Evolutionary conservation across 1,140 invertebrate species (phyloP).

Genomic region (Philaenus spumarius): DNA sequence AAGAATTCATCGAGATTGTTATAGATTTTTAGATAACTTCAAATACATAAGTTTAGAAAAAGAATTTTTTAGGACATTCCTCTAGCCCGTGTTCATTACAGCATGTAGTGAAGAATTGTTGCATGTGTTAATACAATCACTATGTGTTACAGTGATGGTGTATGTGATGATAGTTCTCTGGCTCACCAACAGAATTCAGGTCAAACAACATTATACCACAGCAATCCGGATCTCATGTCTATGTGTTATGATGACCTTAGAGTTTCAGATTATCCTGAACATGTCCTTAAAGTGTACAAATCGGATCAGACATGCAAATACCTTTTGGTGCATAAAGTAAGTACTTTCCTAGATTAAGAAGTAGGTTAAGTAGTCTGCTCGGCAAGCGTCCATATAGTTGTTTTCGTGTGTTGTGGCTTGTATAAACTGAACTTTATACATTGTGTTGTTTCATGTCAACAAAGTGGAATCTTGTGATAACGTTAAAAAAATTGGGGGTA

Average conservation of each 20-base stretch:
- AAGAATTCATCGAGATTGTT: too few species aligned
- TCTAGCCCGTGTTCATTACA: too few species aligned
- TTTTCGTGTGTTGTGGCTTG: too few species aligned
- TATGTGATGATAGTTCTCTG: conserved; percentile 31
- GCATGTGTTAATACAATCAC: not conserved
- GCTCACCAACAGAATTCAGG: conserved; percentile 9
- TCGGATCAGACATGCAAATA: conserved; percentile 97
- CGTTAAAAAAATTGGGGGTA: too few species aligned
- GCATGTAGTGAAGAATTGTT: not conserved
- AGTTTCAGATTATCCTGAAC: conserved; percentile 85
- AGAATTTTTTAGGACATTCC: too few species aligned
- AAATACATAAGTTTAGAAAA: too few species aligned
- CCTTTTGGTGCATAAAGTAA: conserved; percentile 84
- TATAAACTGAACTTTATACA: too few species aligned
- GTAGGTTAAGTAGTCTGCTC: too few species aligned
- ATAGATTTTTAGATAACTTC: too few species aligned
- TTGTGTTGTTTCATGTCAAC: not conserved
- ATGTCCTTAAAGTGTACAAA: conserved; percentile 95
- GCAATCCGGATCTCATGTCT: conserved; percentile 83
- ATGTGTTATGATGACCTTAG: conserved; percentile 69
- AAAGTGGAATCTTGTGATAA: too few species aligned
- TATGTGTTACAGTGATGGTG: conserved; percentile 12
- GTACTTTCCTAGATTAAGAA: conserved; percentile 9
- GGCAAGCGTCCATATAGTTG: too few species aligned
- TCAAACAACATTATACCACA: conserved; percentile 57